Evolutionary conservation across 2,888 invertebrate genomes (phyloP).

Genomic region (Drosophila paucipuncta): DNA sequence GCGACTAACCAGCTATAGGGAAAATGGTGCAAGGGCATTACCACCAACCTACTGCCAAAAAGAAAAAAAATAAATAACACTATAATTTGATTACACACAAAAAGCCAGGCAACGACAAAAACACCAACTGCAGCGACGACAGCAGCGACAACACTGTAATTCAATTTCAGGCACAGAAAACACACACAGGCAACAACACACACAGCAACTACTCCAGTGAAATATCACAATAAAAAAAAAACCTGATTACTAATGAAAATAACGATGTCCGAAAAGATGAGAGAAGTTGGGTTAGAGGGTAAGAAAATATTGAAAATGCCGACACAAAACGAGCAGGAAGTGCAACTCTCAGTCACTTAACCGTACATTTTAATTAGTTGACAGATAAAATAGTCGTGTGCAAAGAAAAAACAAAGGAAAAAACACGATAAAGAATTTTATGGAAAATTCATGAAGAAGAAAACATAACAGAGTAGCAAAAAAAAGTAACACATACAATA

Average conservation of each 20-base stretch:
- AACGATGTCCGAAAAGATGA: constrained; percentile 37
- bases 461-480: background rate
- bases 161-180: constrained; percentile 70
- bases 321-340: constrained; percentile 9
- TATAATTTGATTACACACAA: constrained; percentile 69
- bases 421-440: background rate
- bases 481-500: background rate
- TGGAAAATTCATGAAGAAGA: background rate
- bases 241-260: constrained; percentile 61
- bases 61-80: constrained; percentile 43
- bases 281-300: background rate
- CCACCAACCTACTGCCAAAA: background rate
- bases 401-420: background rate
- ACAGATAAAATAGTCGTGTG: background rate
- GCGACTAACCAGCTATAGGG: constrained; percentile 41
- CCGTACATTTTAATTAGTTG: constrained; percentile 48
- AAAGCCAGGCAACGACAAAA: constrained; percentile 44
- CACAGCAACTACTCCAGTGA: constrained; percentile 25
- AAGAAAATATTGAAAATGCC: background rate
- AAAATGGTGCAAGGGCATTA: background rate
- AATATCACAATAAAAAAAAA: constrained; percentile 11
- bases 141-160: constrained; percentile 72
- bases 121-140: constrained; percentile 32
- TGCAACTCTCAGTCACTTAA: constrained; percentile 40
- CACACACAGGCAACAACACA: constrained; percentile 49